phyloP scores from a whole-genome alignment of 1,140 invertebrate species.

The Ceratosolen fusciceps region DNA sequence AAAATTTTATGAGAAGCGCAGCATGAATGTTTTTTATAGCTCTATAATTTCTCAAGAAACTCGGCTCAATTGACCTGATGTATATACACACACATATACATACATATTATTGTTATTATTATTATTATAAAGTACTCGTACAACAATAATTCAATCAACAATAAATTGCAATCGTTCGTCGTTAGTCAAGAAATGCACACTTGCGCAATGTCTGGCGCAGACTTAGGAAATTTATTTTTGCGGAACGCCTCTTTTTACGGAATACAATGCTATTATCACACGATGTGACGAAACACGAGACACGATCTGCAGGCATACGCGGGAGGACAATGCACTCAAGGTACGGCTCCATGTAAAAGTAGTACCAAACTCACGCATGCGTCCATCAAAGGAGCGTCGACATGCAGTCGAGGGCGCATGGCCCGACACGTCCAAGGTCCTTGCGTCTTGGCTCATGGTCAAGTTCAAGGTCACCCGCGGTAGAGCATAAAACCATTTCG shows the following conservation, averaged over 20 bases:
- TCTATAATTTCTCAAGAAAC: too few species aligned
- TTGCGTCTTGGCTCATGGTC: slow-evolving; percentile 19
- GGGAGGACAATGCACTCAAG: slow-evolving; percentile 3
- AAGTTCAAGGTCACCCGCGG: slow-evolving; percentile 51
- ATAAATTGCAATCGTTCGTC: too few species aligned
- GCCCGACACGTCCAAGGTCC: slow-evolving; percentile 13
- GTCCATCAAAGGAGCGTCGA: background rate
- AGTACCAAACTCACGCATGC: background rate
- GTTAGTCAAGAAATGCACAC: background rate
- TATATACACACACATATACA: too few species aligned
- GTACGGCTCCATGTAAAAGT: background rate
- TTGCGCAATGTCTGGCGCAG: background rate
- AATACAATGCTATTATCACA: background rate
- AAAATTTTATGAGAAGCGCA: too few species aligned
- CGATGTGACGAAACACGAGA: background rate
- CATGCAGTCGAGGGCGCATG: background rate
- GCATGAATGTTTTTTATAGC: too few species aligned
- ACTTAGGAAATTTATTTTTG: background rate
- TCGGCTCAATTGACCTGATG: too few species aligned
- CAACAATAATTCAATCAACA: too few species aligned
- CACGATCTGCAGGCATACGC: background rate
- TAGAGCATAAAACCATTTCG: background rate
- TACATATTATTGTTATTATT: too few species aligned
- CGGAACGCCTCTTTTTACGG: background rate
- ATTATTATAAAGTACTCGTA: too few species aligned